These are phyloP conservation scores for Julus scandinavius DNA, from an alignment of 2,888 invertebrate species.

Conservation along the genomic window DNA sequence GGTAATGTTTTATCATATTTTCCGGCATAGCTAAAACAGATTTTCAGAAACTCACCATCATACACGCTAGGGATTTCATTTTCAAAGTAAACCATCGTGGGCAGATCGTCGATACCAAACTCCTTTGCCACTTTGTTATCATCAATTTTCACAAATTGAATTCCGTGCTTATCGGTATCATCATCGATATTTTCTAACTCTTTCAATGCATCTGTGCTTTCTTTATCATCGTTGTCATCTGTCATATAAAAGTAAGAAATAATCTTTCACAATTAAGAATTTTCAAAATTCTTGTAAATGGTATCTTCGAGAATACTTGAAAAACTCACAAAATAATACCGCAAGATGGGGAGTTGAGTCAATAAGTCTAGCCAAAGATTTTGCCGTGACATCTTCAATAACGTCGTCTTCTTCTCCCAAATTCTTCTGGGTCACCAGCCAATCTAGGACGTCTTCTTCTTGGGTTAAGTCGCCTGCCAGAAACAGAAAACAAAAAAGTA, in stretches of 20 bases:
- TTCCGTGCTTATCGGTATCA: constrained; percentile 90
- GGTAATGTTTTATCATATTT: not conserved
- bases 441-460: constrained; percentile 92
- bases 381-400: constrained; percentile 92
- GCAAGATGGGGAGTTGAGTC: constrained; percentile 91
- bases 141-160: constrained; percentile 93
- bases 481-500: not conserved
- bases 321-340: constrained; percentile 88
- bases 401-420: constrained; percentile 89
- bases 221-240: constrained; percentile 91
- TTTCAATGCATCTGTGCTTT: constrained; percentile 84
- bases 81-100: constrained; percentile 91
- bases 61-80: constrained; percentile 92
- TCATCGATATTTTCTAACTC: constrained; percentile 94
- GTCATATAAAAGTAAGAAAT: constrained; percentile 59
- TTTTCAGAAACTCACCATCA: constrained; percentile 73
- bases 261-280: not conserved
- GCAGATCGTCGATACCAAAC: constrained; percentile 85
- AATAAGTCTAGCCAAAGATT: constrained; percentile 86
- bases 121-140: constrained; percentile 84
- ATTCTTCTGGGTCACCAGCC: constrained; percentile 92
- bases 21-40: not conserved
- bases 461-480: constrained; percentile 81
- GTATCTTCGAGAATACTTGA: too few relatives aligned
- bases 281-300: not conserved